A percentile compares a stretch with the other conserved stretches of the same genome.
Evolutionary conservation across 2,797 vertebrate genomes (phyloP).

Genomic region (Sandelia bainsii): DNA sequence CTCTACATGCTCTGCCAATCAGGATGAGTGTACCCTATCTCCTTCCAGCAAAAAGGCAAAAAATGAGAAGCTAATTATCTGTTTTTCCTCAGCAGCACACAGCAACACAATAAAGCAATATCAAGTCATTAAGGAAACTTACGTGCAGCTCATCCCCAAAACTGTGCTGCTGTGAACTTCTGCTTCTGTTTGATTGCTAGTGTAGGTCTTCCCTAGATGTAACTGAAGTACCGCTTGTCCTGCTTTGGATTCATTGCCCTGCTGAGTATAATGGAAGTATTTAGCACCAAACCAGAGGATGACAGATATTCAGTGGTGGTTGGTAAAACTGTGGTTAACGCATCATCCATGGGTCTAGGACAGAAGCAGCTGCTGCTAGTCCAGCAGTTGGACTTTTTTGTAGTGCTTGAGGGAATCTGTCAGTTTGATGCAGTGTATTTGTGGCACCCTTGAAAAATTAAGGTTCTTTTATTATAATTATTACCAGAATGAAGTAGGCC

Average conservation of each 20-base stretch:
- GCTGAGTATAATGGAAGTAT: no score
- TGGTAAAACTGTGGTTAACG: no score
- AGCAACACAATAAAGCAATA: slow-evolving; percentile 33
- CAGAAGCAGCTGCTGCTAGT: no score
- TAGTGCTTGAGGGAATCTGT: no score
- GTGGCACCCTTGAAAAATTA: background rate
- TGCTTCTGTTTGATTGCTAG: slow-evolving; percentile 52
- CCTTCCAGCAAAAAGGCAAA: slow-evolving; percentile 3
- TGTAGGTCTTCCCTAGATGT: slow-evolving; percentile 28
- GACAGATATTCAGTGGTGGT: no score
- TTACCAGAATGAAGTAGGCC: background rate
- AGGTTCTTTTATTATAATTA: background rate
- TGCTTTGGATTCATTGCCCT: slow-evolving; percentile 53
- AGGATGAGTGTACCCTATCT: slow-evolving; percentile 3
- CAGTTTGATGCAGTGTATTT: no score
- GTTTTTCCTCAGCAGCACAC: slow-evolving; percentile 1
- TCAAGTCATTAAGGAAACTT: slow-evolving; percentile 33
- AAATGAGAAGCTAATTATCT: background rate
- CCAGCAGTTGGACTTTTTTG: no score
- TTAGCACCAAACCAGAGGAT: no score
- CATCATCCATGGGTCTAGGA: no score
- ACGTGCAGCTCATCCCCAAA: slow-evolving; percentile 25
- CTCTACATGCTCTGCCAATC: slow-evolving; percentile 18
- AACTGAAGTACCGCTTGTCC: slow-evolving; percentile 47
- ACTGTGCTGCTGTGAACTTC: no score